Evolutionary conservation across 2,797 vertebrate species (phyloP).

Genomic region (Loriculus beryllinus): DNA sequence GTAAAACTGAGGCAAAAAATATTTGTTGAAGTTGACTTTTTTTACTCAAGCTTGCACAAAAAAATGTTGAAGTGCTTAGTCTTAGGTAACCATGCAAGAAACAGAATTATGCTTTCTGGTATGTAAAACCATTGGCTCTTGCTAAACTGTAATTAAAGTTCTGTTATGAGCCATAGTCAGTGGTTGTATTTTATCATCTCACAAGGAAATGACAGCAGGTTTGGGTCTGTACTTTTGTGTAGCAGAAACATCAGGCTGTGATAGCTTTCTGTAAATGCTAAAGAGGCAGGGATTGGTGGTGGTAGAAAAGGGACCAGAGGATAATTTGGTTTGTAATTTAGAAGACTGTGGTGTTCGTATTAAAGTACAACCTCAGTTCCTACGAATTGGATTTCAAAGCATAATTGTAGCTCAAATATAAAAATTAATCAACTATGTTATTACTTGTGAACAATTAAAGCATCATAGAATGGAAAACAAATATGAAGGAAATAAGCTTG

Average conservation of each 20-base stretch:
- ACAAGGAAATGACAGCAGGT: not conserved
- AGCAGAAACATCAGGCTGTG: not conserved
- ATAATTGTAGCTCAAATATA: constrained; percentile 43
- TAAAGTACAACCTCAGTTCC: not conserved
- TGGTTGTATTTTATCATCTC: not conserved
- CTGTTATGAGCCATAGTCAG: not conserved
- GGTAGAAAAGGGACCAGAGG: not conserved
- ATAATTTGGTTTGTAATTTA: constrained; percentile 4
- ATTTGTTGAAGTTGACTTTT: not conserved
- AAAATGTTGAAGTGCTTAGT: not conserved
- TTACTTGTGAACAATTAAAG: constrained; percentile 55
- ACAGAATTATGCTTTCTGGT: not conserved
- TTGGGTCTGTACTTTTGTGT: not conserved
- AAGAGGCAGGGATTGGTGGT: not conserved
- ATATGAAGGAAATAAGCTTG: not conserved
- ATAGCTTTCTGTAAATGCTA: not conserved
- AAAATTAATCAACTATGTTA: constrained; percentile 57
- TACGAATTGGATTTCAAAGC: constrained; percentile 50
- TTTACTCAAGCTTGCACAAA: not conserved
- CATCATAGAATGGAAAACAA: constrained; percentile 15
- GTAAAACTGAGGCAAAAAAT: not conserved
- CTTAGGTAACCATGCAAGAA: not conserved
- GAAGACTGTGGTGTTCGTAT: not conserved
- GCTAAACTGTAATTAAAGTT: not conserved
- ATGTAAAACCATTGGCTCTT: not conserved